phyloP scores from a whole-genome alignment of 1,140 invertebrate genomes.

The Drosophila takahashii region DNA sequence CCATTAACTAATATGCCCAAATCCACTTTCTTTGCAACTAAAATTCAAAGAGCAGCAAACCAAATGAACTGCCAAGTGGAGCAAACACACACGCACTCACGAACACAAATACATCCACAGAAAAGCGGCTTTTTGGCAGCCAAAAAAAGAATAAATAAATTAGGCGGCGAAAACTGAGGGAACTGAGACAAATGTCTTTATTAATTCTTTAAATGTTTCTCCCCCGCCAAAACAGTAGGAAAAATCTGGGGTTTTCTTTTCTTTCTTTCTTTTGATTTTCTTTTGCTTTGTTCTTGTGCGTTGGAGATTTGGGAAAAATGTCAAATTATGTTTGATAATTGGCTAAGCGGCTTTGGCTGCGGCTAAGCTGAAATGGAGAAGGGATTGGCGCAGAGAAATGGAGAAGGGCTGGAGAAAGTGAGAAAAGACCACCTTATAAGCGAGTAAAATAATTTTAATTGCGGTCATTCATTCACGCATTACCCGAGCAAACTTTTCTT shows the following conservation, averaged over 20 bases:
- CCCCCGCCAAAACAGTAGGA: neutral
- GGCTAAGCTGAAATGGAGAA: constrained; percentile 25
- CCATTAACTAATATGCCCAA: neutral
- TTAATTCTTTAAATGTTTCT: constrained; percentile 27
- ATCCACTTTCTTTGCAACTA: neutral
- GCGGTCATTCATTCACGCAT: neutral
- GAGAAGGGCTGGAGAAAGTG: neutral
- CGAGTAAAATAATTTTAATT: neutral
- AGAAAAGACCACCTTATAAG: neutral
- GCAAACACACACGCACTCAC: neutral
- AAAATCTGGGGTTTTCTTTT: neutral
- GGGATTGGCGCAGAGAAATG: neutral
- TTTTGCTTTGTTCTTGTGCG: neutral
- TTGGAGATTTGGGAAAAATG: constrained; percentile 11
- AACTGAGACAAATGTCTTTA: constrained; percentile 17
- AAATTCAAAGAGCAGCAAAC: constrained; percentile 14
- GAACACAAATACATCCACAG: constrained; percentile 1
- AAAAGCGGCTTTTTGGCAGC: constrained; percentile 21
- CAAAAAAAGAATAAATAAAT: constrained; percentile 32
- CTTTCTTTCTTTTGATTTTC: too few relatives aligned
- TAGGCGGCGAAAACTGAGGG: constrained; percentile 1
- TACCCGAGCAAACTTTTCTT: neutral
- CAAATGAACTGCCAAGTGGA: constrained; percentile 30
- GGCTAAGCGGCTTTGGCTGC: constrained; percentile 28
- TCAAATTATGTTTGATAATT: constrained; percentile 49